Evolutionary conservation across 2,113 vertebrate genomes (phyloP).

Genomic region (Triplophysa rosa): DNA sequence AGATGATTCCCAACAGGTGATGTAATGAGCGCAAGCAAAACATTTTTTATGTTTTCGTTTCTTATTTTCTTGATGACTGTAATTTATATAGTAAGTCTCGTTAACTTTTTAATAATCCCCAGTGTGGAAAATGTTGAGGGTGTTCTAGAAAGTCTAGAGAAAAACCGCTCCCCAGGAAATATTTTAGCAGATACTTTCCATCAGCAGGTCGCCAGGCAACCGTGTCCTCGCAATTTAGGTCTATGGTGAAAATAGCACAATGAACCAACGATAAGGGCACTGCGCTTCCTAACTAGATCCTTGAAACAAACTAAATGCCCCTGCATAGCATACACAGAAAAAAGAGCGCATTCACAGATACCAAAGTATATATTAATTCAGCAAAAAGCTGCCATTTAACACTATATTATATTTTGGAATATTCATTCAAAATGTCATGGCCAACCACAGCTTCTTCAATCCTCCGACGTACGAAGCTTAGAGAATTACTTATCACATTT

Average conservation of each 20-base stretch:
- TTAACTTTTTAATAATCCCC: neutral
- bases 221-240: slow-evolving; percentile 48
- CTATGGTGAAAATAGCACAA: slow-evolving; percentile 50
- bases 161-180: slow-evolving; percentile 34
- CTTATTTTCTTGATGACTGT: slow-evolving; percentile 8
- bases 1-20: slow-evolving; percentile 31
- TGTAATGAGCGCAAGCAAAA: slow-evolving; percentile 8
- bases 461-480: neutral
- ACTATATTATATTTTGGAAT: neutral
- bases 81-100: slow-evolving; percentile 30
- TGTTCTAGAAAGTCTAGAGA: slow-evolving; percentile 27
- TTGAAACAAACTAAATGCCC: slow-evolving; percentile 9
- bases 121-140: neutral
- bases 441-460: neutral
- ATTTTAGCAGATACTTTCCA: slow-evolving; percentile 44
- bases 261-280: slow-evolving; percentile 41
- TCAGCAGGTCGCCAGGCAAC: slow-evolving; percentile 56
- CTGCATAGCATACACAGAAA: neutral
- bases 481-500: slow-evolving; percentile 7
- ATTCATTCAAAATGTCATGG: neutral
- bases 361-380: neutral
- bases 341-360: neutral
- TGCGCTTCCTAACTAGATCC: slow-evolving; percentile 11
- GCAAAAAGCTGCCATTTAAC: neutral
- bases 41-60: slow-evolving; percentile 9